These are phyloP conservation scores for Parnassius mnemosyne DNA, from an alignment of 2,888 invertebrate species.

Conservation along the genomic window DNA sequence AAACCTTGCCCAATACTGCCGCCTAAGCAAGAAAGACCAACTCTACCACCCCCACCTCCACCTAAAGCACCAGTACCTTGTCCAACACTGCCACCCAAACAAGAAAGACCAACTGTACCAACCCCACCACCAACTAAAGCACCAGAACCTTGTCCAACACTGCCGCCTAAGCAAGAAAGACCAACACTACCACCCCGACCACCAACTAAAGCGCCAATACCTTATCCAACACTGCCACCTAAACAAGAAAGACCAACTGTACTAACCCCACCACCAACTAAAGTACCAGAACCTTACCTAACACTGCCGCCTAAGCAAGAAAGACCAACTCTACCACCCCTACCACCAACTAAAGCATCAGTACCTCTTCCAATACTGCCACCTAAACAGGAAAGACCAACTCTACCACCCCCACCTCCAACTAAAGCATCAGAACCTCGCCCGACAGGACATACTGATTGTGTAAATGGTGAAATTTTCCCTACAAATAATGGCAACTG, in stretches of 20 bases:
- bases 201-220: slow-evolving; percentile 1
- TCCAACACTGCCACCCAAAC: background rate
- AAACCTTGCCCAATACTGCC: background rate
- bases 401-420: slow-evolving; percentile 1
- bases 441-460: slow-evolving; percentile 2
- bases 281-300: slow-evolving; percentile 3
- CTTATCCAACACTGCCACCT: background rate
- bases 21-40: background rate
- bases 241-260: background rate
- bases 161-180: slow-evolving; percentile 1
- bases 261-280: background rate
- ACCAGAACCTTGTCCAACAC: background rate
- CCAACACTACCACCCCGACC: background rate
- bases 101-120: background rate
- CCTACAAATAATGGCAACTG: slow-evolving; percentile 47
- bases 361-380: slow-evolving; percentile 4
- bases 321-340: background rate
- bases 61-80: slow-evolving; percentile 1
- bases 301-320: background rate
- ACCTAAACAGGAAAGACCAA: slow-evolving; percentile 2
- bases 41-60: background rate
- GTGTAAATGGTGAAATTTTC: slow-evolving; percentile 44
- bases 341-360: background rate
- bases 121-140: background rate
- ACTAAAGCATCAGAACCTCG: slow-evolving; percentile 7